These are phyloP conservation scores for Dicrostonyx torquatus DNA, from an alignment of 2,797 vertebrate genomes.

Conservation along the genomic window DNA sequence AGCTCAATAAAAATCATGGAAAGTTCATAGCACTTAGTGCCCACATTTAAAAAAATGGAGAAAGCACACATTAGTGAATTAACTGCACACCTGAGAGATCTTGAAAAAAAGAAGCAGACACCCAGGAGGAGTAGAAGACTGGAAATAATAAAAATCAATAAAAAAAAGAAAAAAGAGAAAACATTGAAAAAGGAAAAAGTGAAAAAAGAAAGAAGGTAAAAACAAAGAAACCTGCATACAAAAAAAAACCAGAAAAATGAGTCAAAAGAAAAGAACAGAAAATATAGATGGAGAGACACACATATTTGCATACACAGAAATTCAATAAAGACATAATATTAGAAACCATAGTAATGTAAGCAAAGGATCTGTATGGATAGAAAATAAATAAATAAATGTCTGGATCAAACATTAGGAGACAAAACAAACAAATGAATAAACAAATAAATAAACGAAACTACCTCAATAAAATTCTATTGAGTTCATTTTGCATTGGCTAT, in stretches of 20 bases:
- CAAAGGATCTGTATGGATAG: background rate
- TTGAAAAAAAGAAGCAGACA: no score
- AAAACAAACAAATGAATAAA: background rate
- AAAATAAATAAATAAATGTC: background rate
- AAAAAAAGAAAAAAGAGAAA: no score
- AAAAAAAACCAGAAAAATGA: background rate
- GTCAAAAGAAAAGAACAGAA: background rate
- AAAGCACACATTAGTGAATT: no score
- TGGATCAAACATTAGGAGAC: background rate
- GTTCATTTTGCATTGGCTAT: background rate
- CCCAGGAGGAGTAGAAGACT: no score
- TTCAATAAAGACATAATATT: background rate
- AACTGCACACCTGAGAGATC: no score
- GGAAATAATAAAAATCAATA: no score
- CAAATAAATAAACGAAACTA: background rate
- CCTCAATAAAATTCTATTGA: background rate
- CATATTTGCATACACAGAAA: background rate
- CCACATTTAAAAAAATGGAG: no score
- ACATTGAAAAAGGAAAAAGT: background rate
- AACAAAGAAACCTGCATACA: background rate
- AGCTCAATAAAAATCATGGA: no score
- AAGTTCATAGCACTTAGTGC: no score
- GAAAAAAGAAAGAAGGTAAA: background rate
- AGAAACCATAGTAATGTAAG: background rate
- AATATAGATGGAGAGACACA: background rate